Evolutionary conservation across 2,113 vertebrate species (phyloP).

Genomic region (Hyla sarda): DNA sequence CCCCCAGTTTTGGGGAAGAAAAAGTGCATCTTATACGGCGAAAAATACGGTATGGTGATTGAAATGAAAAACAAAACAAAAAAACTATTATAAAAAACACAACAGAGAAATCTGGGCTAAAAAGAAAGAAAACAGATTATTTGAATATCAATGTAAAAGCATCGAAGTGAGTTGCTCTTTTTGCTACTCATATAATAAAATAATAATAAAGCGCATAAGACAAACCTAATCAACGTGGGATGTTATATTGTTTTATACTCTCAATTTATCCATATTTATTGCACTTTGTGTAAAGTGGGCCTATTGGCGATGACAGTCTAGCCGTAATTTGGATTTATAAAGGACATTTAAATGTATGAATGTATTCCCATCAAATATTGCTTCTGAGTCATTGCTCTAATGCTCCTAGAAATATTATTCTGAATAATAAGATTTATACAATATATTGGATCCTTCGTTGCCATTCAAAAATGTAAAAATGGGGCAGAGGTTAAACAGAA

Average conservation of each 20-base stretch:
- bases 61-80: neutral
- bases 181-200: neutral
- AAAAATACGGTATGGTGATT: neutral
- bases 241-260: conserved; percentile 12
- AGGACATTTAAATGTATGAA: conserved; percentile 17
- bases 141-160: conserved; percentile 41
- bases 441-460: neutral
- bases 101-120: neutral
- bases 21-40: no score
- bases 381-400: conserved; percentile 17
- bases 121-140: conserved; percentile 18
- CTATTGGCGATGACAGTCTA: conserved; percentile 9
- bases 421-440: conserved; percentile 5
- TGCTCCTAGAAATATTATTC: conserved; percentile 3
- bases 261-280: conserved; percentile 24
- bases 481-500: neutral
- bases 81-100: neutral
- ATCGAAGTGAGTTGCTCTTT: conserved; percentile 4
- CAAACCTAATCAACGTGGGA: conserved; percentile 30
- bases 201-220: neutral
- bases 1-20: no score
- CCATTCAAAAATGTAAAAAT: neutral
- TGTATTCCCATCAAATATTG: conserved; percentile 26
- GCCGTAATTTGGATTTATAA: conserved; percentile 20
- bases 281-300: neutral